Evolutionary conservation across 1,140 invertebrate species (phyloP), one percentile per base, ranked within the genome.

Genomic region (Episyrphus balteatus): DNA sequence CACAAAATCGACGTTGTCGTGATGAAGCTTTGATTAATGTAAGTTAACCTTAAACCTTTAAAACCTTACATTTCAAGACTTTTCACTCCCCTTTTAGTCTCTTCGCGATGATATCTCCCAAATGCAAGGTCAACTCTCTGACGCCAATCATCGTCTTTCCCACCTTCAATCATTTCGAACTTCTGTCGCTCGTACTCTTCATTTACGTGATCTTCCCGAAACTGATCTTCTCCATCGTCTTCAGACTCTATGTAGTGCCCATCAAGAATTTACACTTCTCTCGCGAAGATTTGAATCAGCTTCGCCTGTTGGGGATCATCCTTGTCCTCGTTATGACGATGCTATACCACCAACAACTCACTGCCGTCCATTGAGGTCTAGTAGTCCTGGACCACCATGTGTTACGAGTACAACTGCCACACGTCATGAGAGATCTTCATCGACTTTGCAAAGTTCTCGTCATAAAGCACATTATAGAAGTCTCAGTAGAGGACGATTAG

Each of bases 111-210:
- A 89, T 57, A 57, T 88, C 5, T 74, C 77, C 0, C 75, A 82
- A 40, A 70, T 83, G 5, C 87, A 87, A 57, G 78, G 81, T 39
- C 77, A 75, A 50, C 68, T 88, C 5, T 73, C 79, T 11, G 85
- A 90, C 55, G 71, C 80, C 18, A 81, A 80, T 54, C 73, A 83
- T 44, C 73, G 84, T 41, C 82, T 88, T 57, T 80, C 80, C 9
- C 83, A 87, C 54, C 60, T 88, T 14, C 76, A 80, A 51, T 85
- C 79, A 56, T 84, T 89, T 56, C 73, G 80, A 46, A 73, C 73
- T 42, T 81, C 80, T 1, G 74, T 84, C 3, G 76, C 76, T n/a
- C 79, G 81, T 56, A 71, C 82, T 17, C 55, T 84, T 14, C 66
- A 68, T 39, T 42, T 67, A 15, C 48, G 66, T 0, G 66, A 68